Conservation (phyloP, 2,888 invertebrate species). For the Erynnis tages region DNA sequence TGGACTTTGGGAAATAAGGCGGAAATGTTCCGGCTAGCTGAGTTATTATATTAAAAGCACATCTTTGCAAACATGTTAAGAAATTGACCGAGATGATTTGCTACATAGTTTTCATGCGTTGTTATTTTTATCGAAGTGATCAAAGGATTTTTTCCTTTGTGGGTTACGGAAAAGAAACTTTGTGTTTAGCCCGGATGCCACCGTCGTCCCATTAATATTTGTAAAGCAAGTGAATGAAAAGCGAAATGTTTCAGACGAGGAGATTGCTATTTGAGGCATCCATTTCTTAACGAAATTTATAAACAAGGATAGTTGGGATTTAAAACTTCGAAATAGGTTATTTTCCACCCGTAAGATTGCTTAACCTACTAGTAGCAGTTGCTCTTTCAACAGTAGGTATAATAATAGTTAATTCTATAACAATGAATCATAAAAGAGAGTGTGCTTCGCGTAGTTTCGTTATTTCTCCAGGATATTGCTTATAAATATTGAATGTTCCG, state of each 20-base stretch:
- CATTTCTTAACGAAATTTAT: too few relatives aligned
- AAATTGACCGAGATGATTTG: conserved; percentile 12
- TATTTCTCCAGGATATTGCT: conserved; percentile 6
- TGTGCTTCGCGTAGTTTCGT: conserved; percentile 1
- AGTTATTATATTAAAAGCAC: conserved; percentile 23
- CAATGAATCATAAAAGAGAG: conserved; percentile 7
- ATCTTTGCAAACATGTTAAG: conserved; percentile 18
- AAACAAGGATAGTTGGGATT: too few relatives aligned
- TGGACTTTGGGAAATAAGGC: conserved; percentile 44
- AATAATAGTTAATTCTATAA: conserved; percentile 5
- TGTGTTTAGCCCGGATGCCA: too few relatives aligned
- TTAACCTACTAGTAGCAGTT: background rate
- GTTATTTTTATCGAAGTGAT: background rate
- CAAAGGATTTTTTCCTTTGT: too few relatives aligned
- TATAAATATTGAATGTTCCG: conserved; percentile 22
- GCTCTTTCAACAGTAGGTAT: background rate
- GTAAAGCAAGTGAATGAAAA: too few relatives aligned
- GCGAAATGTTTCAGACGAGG: too few relatives aligned
- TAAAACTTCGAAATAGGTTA: too few relatives aligned
- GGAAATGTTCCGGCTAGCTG: conserved; percentile 33
- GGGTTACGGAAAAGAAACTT: too few relatives aligned
- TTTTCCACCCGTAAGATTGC: background rate
- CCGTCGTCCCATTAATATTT: too few relatives aligned
- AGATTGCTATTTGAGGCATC: too few relatives aligned
- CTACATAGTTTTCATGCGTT: background rate